Conservation (phyloP, 2,797 vertebrate species). For the Gallirallus australis region DNA sequence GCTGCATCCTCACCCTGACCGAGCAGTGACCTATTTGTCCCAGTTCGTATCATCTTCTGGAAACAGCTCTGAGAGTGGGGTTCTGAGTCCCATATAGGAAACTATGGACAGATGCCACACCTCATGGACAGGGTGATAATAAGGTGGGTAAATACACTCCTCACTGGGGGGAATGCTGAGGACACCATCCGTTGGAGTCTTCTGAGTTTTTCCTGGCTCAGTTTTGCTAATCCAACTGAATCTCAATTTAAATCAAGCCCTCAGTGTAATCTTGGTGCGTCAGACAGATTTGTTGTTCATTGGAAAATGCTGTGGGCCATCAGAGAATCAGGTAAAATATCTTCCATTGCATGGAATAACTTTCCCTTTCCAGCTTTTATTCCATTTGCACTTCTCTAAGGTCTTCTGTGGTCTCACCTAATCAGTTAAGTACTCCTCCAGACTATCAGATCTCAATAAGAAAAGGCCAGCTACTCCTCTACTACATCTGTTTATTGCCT, state of each 20-base stretch:
- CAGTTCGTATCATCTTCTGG: neutral
- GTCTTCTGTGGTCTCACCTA: neutral
- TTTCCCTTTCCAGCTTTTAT: conserved; percentile 8
- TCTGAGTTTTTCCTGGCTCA: neutral
- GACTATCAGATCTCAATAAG: conserved; percentile 10
- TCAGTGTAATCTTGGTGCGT: neutral
- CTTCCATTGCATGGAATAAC: neutral
- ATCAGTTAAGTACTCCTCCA: conserved; percentile 10
- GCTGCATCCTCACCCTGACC: neutral
- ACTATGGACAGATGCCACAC: neutral
- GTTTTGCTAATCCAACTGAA: neutral
- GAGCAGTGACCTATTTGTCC: neutral
- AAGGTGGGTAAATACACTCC: neutral
- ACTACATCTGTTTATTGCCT: neutral
- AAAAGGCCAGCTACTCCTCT: neutral
- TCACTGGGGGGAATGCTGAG: neutral
- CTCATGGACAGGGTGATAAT: fast-evolving
- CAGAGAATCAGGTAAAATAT: neutral
- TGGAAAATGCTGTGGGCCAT: neutral
- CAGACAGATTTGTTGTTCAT: neutral
- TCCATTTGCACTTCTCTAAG: neutral
- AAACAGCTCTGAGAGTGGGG: neutral
- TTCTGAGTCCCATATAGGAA: neutral
- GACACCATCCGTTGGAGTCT: neutral
- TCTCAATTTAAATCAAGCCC: neutral